Percentiles rank a stretch among this genome's conserved stretches.
phyloP scores from a whole-genome alignment of 2,797 vertebrate genomes.

The Chloroceryle inda region DNA sequence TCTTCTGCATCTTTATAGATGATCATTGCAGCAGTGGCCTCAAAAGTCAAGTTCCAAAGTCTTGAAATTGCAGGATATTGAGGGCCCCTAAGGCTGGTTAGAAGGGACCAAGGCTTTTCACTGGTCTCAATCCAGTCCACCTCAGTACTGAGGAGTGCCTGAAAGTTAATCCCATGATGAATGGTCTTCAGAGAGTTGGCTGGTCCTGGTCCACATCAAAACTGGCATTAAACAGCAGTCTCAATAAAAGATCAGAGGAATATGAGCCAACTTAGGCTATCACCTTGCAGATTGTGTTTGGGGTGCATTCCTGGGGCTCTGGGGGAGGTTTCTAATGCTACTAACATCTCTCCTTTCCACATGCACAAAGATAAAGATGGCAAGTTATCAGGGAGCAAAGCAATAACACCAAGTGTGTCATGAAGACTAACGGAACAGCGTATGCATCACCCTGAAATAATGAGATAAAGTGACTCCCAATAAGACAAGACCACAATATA shows the following conservation, averaged over 20 bases:
- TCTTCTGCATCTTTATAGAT: neutral
- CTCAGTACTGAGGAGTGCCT: neutral
- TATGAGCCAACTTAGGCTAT: slow-evolving; percentile 10
- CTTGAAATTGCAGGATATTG: neutral
- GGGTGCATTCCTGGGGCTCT: slow-evolving; percentile 56
- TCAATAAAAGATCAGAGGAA: slow-evolving; percentile 70
- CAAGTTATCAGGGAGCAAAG: slow-evolving; percentile 55
- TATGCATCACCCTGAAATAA: slow-evolving; percentile 10
- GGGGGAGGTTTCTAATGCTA: slow-evolving; percentile 35
- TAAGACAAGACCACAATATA: neutral
- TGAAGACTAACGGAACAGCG: slow-evolving; percentile 44
- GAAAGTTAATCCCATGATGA: slow-evolving; percentile 58
- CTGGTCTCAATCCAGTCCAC: neutral
- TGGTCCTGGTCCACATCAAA: slow-evolving; percentile 63
- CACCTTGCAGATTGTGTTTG: slow-evolving; percentile 40
- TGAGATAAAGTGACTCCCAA: slow-evolving; percentile 50
- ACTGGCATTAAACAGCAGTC: slow-evolving; percentile 54
- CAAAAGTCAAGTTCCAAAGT: neutral
- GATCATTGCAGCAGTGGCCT: neutral
- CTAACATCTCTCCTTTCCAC: slow-evolving; percentile 57
- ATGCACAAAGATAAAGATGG: slow-evolving; percentile 61
- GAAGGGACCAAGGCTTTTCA: neutral
- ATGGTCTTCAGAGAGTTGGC: slow-evolving; percentile 40
- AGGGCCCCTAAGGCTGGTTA: neutral
- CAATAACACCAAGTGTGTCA: slow-evolving; percentile 56